Evolutionary conservation across 2,113 vertebrate genomes (phyloP), one percentile per base, ranked within the genome.

Genomic region (Zosterops pallidus): DNA sequence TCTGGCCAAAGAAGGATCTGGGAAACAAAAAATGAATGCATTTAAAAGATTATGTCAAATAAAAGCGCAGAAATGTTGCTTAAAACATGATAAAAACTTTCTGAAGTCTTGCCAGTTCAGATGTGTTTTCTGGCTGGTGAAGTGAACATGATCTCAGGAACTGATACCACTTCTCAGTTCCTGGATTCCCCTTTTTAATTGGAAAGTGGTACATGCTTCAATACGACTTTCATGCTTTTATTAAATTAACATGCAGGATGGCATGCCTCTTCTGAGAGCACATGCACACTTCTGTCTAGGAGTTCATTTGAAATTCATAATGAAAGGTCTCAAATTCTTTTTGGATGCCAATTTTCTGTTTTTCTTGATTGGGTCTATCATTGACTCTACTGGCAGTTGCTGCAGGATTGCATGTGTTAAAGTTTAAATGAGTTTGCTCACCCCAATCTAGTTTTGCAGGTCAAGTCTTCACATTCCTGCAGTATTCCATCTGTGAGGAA

Each of bases 61-160:
- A 94, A 84, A 90, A 94, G 52, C 76, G 92, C 57, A 90, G 82
- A 91, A 83, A 68, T 91, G 53, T 80, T 94, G 50, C 70, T 92
- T 94, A 92, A 91, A 94, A 89, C n/a, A 70, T 55, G 65, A 60
- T 50, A 67, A 74, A 92, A 83, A 21, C 39, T 68, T 80, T 89
- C 52, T 90, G 87, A 95, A 95, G 91, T 65, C 60, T 91, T 97
- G 85, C 88, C 88, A 85, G 24, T 93, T 96, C 62, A 78, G 55
- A 88, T 94, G 83, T 86, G 84, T 90, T 68, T 91, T 93, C 70
- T 95, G 86, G 35, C 92, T 90, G 69, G 31, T 80, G 10, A 71
- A 86, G 78, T 56, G 94, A 96, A 82, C 44, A 44, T 79, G 91
- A 95, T 96, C 86, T 86, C 65, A 69, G 85, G 84, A 94, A 63